phyloP scores from a whole-genome alignment of 2,797 vertebrate genomes.

The Thalassophryne amazonica region DNA sequence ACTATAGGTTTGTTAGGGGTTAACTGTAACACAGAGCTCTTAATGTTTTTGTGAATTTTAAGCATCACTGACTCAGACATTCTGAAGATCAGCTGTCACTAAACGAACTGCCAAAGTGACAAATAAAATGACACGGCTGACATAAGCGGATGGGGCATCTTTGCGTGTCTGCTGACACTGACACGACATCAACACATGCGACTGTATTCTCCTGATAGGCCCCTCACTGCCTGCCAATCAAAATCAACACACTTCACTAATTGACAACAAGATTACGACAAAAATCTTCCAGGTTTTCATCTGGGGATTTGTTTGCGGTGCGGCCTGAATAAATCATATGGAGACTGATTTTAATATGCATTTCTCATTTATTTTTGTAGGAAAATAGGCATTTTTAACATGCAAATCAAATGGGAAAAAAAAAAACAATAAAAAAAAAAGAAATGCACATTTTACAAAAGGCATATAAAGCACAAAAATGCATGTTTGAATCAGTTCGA shows the following conservation, averaged over 20 bases:
- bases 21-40: neutral
- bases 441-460: slow-evolving; percentile 60
- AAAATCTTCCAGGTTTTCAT: slow-evolving; percentile 2
- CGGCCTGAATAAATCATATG: slow-evolving; percentile 19
- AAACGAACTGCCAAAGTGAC: slow-evolving; percentile 30
- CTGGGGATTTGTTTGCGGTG: neutral
- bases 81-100: slow-evolving; percentile 38
- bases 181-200: slow-evolving; percentile 32
- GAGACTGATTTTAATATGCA: slow-evolving; percentile 22
- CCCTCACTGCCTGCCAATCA: slow-evolving; percentile 21
- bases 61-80: slow-evolving; percentile 31
- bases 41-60: slow-evolving; percentile 2
- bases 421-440: slow-evolving; percentile 69
- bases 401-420: slow-evolving; percentile 66
- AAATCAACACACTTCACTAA: slow-evolving; percentile 8
- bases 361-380: slow-evolving; percentile 70
- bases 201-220: slow-evolving; percentile 35
- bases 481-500: slow-evolving; percentile 28
- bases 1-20: neutral
- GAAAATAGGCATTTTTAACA: slow-evolving; percentile 78
- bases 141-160: slow-evolving; percentile 30
- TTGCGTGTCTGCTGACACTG: slow-evolving; percentile 30
- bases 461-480: slow-evolving; percentile 46
- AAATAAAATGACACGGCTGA: slow-evolving; percentile 31
- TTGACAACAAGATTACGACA: slow-evolving; percentile 9